Evolutionary conservation across 1,140 invertebrate genomes (phyloP).

Genomic region (Zaprionus capensis): DNA sequence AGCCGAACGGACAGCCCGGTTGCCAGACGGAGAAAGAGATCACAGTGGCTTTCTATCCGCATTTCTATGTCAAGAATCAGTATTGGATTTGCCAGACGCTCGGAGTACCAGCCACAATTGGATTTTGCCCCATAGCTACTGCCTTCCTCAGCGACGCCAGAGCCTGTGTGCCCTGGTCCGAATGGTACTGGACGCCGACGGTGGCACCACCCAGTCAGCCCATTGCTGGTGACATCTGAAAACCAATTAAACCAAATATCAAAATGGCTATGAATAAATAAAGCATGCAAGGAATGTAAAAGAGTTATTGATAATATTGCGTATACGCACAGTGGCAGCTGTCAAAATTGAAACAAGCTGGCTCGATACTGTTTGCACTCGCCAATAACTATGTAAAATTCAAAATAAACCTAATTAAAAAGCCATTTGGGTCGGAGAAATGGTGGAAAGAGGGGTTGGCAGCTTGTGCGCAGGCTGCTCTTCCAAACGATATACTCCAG

Average conservation of each 20-base stretch:
- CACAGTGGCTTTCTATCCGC: slow-evolving; percentile 33
- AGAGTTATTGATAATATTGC: background rate
- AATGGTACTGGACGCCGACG: slow-evolving; percentile 66
- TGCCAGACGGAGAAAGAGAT: slow-evolving; percentile 68
- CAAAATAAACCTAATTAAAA: slow-evolving; percentile 42
- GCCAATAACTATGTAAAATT: background rate
- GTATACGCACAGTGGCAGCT: background rate
- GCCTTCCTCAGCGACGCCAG: slow-evolving; percentile 50
- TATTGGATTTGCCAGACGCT: slow-evolving; percentile 59
- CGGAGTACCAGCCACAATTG: slow-evolving; percentile 46
- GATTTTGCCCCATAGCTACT: slow-evolving; percentile 13
- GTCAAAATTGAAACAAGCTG: background rate
- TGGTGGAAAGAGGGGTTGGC: background rate
- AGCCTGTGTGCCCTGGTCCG: slow-evolving; percentile 50
- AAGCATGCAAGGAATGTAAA: background rate
- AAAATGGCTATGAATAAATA: slow-evolving; percentile 5
- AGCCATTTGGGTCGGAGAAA: slow-evolving; percentile 6
- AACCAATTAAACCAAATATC: background rate
- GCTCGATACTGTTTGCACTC: background rate
- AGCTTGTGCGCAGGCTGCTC: background rate
- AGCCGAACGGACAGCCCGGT: slow-evolving; percentile 66
- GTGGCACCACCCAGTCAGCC: slow-evolving; percentile 62
- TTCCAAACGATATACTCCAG: slow-evolving; percentile 10
- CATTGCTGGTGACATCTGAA: slow-evolving; percentile 1
- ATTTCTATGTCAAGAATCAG: slow-evolving; percentile 57